Percentiles rank a stretch among this genome's conserved stretches.
Evolutionary conservation across 1,140 invertebrate species (phyloP).

Genomic region (Gryllus bimaculatus): DNA sequence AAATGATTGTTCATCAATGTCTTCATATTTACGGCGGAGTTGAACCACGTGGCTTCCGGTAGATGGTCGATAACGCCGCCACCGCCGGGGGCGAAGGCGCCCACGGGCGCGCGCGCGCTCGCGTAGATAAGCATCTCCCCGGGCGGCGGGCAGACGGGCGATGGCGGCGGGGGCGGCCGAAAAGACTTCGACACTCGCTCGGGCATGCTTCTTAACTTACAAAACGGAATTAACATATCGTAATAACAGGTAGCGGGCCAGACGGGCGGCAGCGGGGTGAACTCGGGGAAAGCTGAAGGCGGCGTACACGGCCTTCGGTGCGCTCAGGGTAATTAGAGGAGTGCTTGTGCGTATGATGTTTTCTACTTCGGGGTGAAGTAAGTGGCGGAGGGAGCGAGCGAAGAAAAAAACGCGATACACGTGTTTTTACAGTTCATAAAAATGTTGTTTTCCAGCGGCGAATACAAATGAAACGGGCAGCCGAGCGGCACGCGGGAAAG

Average conservation of each 20-base stretch:
- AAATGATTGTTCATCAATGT: slow-evolving; percentile 5
- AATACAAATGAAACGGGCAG: neutral
- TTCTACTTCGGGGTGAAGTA: neutral
- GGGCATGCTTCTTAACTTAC: neutral
- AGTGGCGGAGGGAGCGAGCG: neutral
- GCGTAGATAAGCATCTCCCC: neutral
- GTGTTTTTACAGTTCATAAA: slow-evolving; percentile 5
- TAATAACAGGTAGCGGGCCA: neutral
- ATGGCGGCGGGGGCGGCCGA: neutral
- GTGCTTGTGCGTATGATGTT: neutral
- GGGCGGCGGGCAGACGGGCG: no score
- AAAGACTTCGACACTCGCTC: neutral
- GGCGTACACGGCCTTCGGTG: neutral
- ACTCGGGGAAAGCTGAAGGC: neutral
- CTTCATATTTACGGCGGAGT: neutral
- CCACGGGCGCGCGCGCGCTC: neutral
- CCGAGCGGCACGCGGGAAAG: no score
- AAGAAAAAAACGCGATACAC: neutral
- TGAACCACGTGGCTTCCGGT: neutral
- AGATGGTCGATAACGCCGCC: neutral
- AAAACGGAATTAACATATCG: slow-evolving; percentile 5
- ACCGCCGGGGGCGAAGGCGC: no score
- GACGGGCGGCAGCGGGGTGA: neutral
- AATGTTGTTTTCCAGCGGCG: neutral
- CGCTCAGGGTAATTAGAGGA: neutral